phyloP scores from a whole-genome alignment of 2,113 vertebrate species.

The Chunga burmeisteri region DNA sequence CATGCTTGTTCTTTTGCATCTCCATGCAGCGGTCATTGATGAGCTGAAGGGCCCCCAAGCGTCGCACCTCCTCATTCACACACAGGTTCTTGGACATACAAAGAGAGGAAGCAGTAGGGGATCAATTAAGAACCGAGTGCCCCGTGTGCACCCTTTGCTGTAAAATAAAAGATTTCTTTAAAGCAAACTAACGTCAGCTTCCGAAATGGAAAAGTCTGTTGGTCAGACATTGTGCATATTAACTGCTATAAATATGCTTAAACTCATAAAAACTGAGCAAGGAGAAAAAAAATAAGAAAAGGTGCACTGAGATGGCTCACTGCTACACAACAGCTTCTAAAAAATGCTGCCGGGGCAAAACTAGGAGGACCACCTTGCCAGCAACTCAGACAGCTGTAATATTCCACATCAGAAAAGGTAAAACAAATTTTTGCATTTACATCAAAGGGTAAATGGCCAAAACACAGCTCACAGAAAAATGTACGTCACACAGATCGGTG shows the following conservation, averaged over 20 bases:
- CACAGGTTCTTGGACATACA: conserved; percentile 84
- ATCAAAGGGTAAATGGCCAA: not conserved
- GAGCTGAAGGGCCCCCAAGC: conserved; percentile 81
- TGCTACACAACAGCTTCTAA: not conserved
- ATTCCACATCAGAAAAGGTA: not conserved
- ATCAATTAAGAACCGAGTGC: not conserved
- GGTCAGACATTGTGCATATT: not conserved
- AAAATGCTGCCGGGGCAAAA: not conserved
- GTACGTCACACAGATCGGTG: not conserved
- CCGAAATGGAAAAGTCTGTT: not conserved
- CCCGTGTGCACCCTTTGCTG: not conserved
- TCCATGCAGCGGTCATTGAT: conserved; percentile 95
- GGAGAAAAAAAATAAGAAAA: not conserved
- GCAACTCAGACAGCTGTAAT: not conserved
- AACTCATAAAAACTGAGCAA: not conserved
- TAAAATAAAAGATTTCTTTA: not conserved
- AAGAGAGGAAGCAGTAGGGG: not conserved
- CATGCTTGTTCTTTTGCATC: conserved; percentile 90
- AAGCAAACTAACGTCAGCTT: not conserved
- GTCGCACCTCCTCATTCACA: conserved; percentile 87
- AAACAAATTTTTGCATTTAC: not conserved
- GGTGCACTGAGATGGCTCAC: not conserved
- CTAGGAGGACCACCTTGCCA: not conserved
- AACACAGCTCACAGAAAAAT: not conserved
- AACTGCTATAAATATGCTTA: not conserved